phyloP scores from a whole-genome alignment of 2,888 invertebrate genomes.

The Venustoraphidia nigricollis region DNA sequence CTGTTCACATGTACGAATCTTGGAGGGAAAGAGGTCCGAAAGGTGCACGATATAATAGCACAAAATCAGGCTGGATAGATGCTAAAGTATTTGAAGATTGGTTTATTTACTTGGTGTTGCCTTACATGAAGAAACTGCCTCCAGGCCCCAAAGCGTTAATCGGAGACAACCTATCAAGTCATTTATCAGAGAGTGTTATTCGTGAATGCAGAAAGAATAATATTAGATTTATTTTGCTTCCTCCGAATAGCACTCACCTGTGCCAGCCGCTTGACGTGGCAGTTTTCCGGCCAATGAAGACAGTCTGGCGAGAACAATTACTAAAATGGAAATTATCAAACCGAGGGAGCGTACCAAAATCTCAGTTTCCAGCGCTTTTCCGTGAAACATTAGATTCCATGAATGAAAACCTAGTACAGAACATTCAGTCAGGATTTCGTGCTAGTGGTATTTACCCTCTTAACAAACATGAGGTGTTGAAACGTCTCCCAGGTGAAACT shows the following conservation, averaged over 20 bases:
- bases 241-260: slow-evolving; percentile 16
- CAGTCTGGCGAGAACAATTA: slow-evolving; percentile 15
- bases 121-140: slow-evolving; percentile 12
- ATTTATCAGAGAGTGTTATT: slow-evolving; percentile 16
- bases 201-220: slow-evolving; percentile 16
- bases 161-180: slow-evolving; percentile 22
- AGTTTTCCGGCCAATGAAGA: slow-evolving; percentile 16
- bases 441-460: too few relatives aligned
- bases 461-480: too few relatives aligned
- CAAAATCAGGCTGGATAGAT: neutral
- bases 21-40: slow-evolving; percentile 9
- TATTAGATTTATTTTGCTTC: slow-evolving; percentile 18
- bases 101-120: slow-evolving; percentile 2
- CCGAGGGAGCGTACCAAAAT: slow-evolving; percentile 9
- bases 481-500: too few relatives aligned
- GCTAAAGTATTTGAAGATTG: neutral
- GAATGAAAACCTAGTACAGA: too few relatives aligned
- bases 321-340: slow-evolving; percentile 14
- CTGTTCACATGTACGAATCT: slow-evolving; percentile 9
- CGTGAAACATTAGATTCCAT: too few relatives aligned
- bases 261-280: slow-evolving; percentile 19
- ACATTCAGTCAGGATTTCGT: too few relatives aligned
- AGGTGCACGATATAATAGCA: slow-evolving; percentile 1
- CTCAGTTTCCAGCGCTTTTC: slow-evolving; percentile 10
- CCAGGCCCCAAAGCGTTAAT: slow-evolving; percentile 20